Conservation (phyloP, 2,888 invertebrate species). For the Meghimatium bilineatum region DNA sequence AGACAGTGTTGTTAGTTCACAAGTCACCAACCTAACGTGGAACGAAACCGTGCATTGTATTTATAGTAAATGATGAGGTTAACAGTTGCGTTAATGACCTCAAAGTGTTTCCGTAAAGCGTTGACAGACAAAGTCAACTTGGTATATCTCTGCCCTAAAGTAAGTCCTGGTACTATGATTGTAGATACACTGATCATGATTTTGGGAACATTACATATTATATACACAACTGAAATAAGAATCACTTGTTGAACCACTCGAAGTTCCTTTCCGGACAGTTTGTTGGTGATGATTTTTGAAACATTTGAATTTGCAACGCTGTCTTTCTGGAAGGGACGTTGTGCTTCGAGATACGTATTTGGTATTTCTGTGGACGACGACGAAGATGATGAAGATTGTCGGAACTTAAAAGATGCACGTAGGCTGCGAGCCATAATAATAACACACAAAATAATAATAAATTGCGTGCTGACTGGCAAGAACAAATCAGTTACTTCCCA, state of each 20-base stretch:
- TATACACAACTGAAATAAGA: conserved; percentile 8
- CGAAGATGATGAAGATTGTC: neutral
- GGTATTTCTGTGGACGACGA: neutral
- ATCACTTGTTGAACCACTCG: conserved; percentile 16
- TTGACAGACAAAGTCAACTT: neutral
- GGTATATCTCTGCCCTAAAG: neutral
- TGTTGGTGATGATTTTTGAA: neutral
- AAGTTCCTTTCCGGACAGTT: conserved; percentile 10
- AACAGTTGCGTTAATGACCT: neutral
- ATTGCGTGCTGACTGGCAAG: conserved; percentile 2
- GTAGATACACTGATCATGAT: neutral
- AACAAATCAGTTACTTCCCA: neutral
- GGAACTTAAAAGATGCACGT: neutral
- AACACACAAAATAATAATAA: conserved; percentile 19
- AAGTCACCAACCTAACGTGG: too few species aligned
- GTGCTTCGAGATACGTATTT: neutral
- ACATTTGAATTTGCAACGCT: neutral
- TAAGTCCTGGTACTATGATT: neutral
- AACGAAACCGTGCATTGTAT: conserved; percentile 11
- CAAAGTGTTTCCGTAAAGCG: neutral
- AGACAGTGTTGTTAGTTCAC: too few species aligned
- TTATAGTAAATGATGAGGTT: neutral
- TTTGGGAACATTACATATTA: conserved; percentile 10
- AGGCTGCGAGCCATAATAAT: neutral
- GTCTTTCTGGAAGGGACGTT: neutral